Percentiles rank a stretch among this genome's conserved stretches.
Conservation (phyloP, 2,888 invertebrate species). For the Andrena hattorfiana region DNA sequence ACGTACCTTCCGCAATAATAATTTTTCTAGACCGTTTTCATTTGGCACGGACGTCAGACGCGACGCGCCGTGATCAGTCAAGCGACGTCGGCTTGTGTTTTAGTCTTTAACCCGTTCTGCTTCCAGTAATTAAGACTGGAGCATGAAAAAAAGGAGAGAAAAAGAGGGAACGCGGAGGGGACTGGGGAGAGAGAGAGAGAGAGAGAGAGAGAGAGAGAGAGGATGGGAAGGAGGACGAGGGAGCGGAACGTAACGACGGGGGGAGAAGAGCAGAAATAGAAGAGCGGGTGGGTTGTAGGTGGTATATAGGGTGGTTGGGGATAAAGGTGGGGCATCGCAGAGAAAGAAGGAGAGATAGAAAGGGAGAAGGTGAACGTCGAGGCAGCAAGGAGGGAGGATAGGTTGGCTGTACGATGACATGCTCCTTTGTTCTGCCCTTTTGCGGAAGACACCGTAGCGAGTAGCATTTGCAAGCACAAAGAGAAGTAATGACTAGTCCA, state of each 20-base stretch:
- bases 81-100: slow-evolving; percentile 76
- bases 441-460: slow-evolving; percentile 76
- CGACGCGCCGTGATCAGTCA: slow-evolving; percentile 79
- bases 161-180: slow-evolving; percentile 27
- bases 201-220: background rate
- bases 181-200: background rate
- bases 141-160: slow-evolving; percentile 60
- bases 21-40: slow-evolving; percentile 76
- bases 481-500: slow-evolving; percentile 83
- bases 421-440: slow-evolving; percentile 80
- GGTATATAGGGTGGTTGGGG: slow-evolving; percentile 45
- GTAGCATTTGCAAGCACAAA: slow-evolving; percentile 77
- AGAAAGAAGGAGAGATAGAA: slow-evolving; percentile 37
- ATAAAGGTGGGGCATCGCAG: slow-evolving; percentile 53
- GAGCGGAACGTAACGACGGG: background rate
- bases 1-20: slow-evolving; percentile 68
- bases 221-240: background rate
- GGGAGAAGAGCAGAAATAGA: slow-evolving; percentile 49
- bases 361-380: slow-evolving; percentile 55
- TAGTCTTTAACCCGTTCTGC: slow-evolving; percentile 77
- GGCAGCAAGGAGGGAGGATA: slow-evolving; percentile 43
- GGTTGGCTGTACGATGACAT: slow-evolving; percentile 75
- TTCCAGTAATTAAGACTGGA: slow-evolving; percentile 77
- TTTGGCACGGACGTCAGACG: slow-evolving; percentile 76
- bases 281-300: slow-evolving; percentile 54